These are phyloP conservation scores for Hemibagrus wyckioides DNA, from an alignment of 2,113 vertebrate genomes.

Conservation along the genomic window DNA sequence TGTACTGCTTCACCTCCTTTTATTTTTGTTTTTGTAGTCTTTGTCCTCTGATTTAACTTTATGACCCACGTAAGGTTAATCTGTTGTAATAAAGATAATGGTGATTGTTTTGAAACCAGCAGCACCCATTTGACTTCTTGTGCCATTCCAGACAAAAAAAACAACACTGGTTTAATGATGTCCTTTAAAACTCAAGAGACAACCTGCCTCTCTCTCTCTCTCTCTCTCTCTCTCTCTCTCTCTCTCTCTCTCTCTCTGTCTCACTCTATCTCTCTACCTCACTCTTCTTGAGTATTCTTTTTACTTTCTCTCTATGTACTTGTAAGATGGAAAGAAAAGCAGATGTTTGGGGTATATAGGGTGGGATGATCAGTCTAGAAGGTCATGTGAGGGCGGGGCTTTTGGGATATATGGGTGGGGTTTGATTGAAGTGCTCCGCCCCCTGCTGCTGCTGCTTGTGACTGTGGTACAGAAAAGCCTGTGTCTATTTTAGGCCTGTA, in stretches of 20 bases:
- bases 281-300: neutral
- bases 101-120: slow-evolving; percentile 31
- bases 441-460: slow-evolving; percentile 91
- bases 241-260: slow-evolving; percentile 11
- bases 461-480: slow-evolving; percentile 99
- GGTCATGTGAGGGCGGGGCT: slow-evolving; percentile 51
- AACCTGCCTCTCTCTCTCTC: neutral
- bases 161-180: slow-evolving; percentile 49
- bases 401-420: slow-evolving; percentile 30
- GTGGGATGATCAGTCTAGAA: slow-evolving; percentile 41
- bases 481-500: slow-evolving; percentile 99
- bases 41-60: slow-evolving; percentile 27
- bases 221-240: slow-evolving; percentile 10
- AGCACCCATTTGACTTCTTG: neutral
- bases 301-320: neutral
- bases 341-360: slow-evolving; percentile 6
- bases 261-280: neutral
- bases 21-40: slow-evolving; percentile 42
- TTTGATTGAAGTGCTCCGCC: slow-evolving; percentile 81
- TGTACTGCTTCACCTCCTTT: slow-evolving; percentile 56
- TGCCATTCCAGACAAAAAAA: slow-evolving; percentile 22
- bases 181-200: slow-evolving; percentile 48
- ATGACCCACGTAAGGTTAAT: slow-evolving; percentile 21
- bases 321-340: neutral
- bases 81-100: slow-evolving; percentile 15